phyloP scores from a whole-genome alignment of 2,113 vertebrate genomes.

The Indri indri region DNA sequence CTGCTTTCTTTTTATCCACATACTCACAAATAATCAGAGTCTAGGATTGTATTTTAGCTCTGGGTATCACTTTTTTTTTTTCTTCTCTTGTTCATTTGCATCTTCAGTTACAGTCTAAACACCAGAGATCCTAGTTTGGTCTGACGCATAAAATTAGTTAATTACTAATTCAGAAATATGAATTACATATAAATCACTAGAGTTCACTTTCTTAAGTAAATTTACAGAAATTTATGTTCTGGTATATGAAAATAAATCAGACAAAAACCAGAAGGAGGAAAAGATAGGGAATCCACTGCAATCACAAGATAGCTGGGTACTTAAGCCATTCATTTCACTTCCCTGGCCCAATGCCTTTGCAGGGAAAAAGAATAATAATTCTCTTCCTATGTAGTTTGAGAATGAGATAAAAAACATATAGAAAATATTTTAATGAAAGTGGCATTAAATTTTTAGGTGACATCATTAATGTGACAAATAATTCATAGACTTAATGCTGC shows the following conservation, averaged over 20 bases:
- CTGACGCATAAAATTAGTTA: background rate
- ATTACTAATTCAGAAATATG: background rate
- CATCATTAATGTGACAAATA: background rate
- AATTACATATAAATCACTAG: background rate
- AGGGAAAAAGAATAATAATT: background rate
- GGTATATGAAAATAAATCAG: background rate
- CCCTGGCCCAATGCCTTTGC: background rate
- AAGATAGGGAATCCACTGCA: background rate
- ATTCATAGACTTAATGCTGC: background rate
- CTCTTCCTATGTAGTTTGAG: background rate
- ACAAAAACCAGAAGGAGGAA: background rate
- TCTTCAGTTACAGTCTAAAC: background rate
- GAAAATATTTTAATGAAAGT: conserved; percentile 26
- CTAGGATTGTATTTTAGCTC: background rate
- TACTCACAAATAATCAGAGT: background rate
- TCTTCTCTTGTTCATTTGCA: background rate
- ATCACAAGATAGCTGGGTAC: background rate
- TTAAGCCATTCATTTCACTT: conserved; percentile 9
- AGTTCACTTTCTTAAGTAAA: background rate
- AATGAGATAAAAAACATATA: background rate
- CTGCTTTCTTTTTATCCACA: background rate
- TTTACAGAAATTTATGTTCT: background rate
- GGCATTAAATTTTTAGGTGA: conserved; percentile 26
- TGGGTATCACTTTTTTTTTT: background rate
- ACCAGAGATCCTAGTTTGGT: background rate